Base-by-base conservation (phyloP, 1,140 invertebrate genomes). In the Penaeus vannamei region DNA sequence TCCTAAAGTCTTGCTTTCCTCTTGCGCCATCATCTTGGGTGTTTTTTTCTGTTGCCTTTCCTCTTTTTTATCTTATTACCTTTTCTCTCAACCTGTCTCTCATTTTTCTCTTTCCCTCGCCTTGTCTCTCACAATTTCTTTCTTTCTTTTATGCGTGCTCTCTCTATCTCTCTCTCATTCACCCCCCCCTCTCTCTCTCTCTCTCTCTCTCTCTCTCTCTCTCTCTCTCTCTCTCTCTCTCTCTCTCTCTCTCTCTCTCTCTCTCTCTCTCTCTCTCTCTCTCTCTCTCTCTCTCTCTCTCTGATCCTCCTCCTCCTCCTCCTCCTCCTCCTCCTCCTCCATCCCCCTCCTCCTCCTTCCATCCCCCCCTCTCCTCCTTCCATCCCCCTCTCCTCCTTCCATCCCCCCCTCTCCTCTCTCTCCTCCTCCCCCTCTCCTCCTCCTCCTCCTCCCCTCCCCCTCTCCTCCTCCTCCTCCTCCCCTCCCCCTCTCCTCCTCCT, bases 181-280 rank as follows among this genome's bases (percentile, higher is more conserved):
- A 2, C 64, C 7, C 7, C 17, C 17, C 17, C 26, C 64, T 19
- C 17, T 66, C 64, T 19, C 17, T 5, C 66, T n/a, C 8, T 83
- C 81, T 60, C 46, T 83, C 81, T 83, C 81, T 83, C 81, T 83
- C 81, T 83, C 81, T 83, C 81, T 83, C 81, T 62, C 81, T 83
- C 81, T 62, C 81, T 83, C 59, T 62, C 81, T 83, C 59, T 62
- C 81, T 83, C 81, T 62, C 81, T 83, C 81, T 62, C 81, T 83
- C 81, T 62, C 81, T 83, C 81, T 62, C 81, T 83, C 81, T 72
- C 84, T 72, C 84, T 72, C 66, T 72, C 84, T 7, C 62, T 14
- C 29, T 53, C 77, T 46, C 17, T 53, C 3, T 46, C 26, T 2
- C 26, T 20, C 10, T 53, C 10, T 53, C 26, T n/a, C 17, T 36